Base-by-base conservation (phyloP, 2,113 vertebrate genomes). In the Calidris pygmaea region DNA sequence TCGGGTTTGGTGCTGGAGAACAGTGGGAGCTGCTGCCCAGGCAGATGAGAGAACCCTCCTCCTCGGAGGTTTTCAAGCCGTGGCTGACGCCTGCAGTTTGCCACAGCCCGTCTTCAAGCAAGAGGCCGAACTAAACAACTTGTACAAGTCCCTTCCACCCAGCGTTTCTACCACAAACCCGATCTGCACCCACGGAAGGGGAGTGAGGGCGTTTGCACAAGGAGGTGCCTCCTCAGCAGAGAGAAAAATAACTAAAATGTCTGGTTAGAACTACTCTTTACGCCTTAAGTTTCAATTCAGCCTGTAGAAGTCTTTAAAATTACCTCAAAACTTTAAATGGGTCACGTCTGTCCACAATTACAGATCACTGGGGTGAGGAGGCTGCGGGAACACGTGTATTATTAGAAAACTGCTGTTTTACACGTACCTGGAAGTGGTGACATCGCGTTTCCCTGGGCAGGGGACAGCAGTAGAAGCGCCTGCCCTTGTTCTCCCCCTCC, bases 401-500 rank as follows among this genome's bases (percentile, higher is more conserved):
- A 30, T 37, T 47, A 47, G 17, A 48, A 74, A 84, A 88, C 12
- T 53, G 39, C 18, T 19, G 16, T 55, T 55, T 55, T 7, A 9
- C 17, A 97, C 98, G 16, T 97, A 99, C 99, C 97, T 99, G 83
- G 88, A 99, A 99, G 97, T 98, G 99, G 90, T 98, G 97, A 73
- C 99, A 99, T 10, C 85, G 98, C 17, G 89, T 95, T 90, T 98
- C 98, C 83, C 96, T 91, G 66, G 98, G 98, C n/a, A 99, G 96
- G 41, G 99, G 96, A 94, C 99, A 99, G 74, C 96, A 83, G 37
- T 99, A 99, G 95, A 99, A 99, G 79, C 94, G 98, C 23, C 99
- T 98, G 94, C 99, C 99, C 85, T 98, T 99, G 98, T 99, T 99
- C 68, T 98, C 98, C 19, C 99, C 99, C 1, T 98, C 98, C 93